Conservation (phyloP, 2,797 vertebrate genomes). For the Staurois parvus region DNA sequence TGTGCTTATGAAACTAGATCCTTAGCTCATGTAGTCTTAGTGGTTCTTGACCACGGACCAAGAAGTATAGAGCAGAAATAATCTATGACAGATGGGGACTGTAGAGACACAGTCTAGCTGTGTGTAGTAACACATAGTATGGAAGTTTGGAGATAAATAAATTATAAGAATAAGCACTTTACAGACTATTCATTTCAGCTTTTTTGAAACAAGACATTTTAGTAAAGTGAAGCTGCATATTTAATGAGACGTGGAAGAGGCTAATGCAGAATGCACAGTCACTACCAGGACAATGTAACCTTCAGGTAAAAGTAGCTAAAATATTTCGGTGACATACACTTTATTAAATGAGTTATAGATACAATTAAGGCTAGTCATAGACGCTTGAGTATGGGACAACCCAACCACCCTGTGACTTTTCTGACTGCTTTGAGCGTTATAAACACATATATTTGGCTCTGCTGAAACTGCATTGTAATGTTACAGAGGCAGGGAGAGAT, state of each 20-base stretch:
- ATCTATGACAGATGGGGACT: slow-evolving; percentile 24
- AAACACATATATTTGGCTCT: no score
- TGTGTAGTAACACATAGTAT: slow-evolving; percentile 4
- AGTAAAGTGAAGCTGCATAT: background rate
- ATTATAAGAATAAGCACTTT: background rate
- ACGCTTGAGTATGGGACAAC: no score
- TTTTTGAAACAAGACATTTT: background rate
- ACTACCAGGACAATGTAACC: background rate
- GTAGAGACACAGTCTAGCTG: slow-evolving; percentile 15
- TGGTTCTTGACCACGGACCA: slow-evolving; percentile 24
- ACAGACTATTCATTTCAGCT: background rate
- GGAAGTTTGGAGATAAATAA: background rate
- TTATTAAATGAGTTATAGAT: no score
- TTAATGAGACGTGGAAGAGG: background rate
- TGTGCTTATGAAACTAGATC: slow-evolving; percentile 27
- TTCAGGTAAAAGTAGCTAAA: no score
- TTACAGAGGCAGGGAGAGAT: no score
- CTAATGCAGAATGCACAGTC: background rate
- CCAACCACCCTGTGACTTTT: no score
- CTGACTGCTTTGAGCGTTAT: no score
- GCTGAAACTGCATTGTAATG: no score
- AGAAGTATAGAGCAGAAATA: slow-evolving; percentile 25
- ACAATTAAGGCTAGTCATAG: no score
- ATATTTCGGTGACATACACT: no score
- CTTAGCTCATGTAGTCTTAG: slow-evolving; percentile 19